phyloP scores from a whole-genome alignment of 2,113 vertebrate species.

The Grammomys surdaster region DNA sequence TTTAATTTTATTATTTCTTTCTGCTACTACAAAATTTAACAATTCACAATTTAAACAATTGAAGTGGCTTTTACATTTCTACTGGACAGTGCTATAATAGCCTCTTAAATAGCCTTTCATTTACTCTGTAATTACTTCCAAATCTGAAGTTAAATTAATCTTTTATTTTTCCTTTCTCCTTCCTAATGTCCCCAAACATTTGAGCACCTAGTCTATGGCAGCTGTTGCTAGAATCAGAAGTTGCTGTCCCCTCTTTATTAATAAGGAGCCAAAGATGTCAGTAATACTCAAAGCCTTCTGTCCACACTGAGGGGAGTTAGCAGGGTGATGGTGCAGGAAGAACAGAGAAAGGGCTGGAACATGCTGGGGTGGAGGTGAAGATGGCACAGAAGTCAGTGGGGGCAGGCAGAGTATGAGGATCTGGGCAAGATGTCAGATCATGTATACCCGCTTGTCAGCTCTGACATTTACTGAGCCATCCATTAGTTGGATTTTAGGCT shows the following conservation, averaged over 20 bases:
- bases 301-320: neutral
- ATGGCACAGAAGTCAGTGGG: neutral
- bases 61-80: neutral
- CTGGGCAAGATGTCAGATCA: neutral
- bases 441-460: fast-evolving
- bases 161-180: neutral
- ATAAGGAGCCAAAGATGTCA: neutral
- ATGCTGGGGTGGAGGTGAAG: neutral
- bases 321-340: neutral
- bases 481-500: neutral
- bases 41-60: neutral
- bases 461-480: neutral
- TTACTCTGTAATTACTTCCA: neutral
- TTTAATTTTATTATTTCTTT: conserved; percentile 35
- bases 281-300: neutral
- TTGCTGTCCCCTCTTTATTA: neutral
- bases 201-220: neutral
- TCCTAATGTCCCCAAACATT: neutral
- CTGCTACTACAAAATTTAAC: neutral
- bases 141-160: neutral
- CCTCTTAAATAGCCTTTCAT: neutral
- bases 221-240: neutral
- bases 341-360: neutral
- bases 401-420: neutral
- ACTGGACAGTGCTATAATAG: neutral